Conservation (phyloP, 2,797 vertebrate species). For the Dermochelys coriacea region DNA sequence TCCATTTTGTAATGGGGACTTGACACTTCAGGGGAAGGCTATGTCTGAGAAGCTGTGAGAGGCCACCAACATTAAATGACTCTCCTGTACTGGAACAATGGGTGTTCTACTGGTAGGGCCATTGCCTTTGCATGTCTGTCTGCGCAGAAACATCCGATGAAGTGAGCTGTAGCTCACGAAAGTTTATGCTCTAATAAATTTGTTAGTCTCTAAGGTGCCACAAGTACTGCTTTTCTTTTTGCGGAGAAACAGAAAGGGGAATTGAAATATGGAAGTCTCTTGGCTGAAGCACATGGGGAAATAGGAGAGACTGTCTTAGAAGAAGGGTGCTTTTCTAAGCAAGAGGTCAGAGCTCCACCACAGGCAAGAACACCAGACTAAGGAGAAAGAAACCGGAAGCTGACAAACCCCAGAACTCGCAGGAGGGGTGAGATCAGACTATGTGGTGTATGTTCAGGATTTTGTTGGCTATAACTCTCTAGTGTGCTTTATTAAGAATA, state of each 20-base stretch:
- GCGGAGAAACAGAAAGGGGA: neutral
- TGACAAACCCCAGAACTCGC: neutral
- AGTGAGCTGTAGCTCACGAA: no score
- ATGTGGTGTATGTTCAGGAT: neutral
- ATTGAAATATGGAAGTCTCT: neutral
- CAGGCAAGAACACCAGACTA: neutral
- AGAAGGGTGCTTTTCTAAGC: neutral
- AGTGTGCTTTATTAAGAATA: neutral
- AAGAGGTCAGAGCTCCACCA: neutral
- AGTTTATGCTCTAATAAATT: no score
- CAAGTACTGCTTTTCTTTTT: no score
- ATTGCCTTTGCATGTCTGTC: neutral
- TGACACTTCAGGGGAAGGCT: neutral
- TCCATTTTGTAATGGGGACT: neutral
- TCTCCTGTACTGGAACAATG: neutral
- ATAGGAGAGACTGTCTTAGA: neutral
- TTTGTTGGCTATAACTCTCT: neutral
- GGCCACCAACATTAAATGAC: neutral
- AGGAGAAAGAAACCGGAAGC: neutral
- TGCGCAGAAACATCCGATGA: no score
- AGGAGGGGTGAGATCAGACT: neutral
- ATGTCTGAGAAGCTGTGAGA: neutral
- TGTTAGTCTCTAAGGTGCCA: no score
- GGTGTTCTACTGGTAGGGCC: neutral
- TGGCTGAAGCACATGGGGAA: neutral